Conservation (phyloP, 2,113 vertebrate species). For the Cavia porcellus region DNA sequence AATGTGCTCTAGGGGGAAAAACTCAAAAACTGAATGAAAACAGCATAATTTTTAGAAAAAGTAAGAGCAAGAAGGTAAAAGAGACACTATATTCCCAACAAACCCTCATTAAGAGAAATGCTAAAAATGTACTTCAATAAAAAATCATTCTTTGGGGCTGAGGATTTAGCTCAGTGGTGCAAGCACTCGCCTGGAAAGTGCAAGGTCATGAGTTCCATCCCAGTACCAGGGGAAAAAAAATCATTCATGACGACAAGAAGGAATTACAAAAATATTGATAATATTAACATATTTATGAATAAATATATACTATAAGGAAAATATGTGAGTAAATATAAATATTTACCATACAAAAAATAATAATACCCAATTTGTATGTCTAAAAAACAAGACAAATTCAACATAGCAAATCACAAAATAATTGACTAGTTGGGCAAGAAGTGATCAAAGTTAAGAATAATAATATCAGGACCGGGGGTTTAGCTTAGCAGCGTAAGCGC, state of each 20-base stretch:
- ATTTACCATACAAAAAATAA: not conserved
- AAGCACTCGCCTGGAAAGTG: too few species aligned
- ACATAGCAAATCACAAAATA: not conserved
- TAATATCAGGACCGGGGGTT: not conserved
- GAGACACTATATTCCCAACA: not conserved
- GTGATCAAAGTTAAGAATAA: not conserved
- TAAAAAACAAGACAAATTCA: not conserved
- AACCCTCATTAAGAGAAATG: not conserved
- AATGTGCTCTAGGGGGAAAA: not conserved
- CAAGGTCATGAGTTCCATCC: too few species aligned
- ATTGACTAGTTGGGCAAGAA: not conserved
- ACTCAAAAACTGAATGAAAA: not conserved
- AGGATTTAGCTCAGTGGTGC: too few species aligned
- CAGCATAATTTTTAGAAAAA: constrained; percentile 1
- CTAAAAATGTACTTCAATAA: not conserved
- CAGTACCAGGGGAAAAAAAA: not conserved
- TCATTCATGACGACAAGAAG: not conserved
- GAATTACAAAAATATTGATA: not conserved
- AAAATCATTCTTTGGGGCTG: too few species aligned
- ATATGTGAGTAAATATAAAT: not conserved
- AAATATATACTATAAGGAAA: not conserved
- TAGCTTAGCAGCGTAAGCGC: too few species aligned
- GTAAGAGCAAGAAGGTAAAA: not conserved
- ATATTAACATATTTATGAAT: not conserved
- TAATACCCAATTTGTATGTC: not conserved